phyloP scores from a whole-genome alignment of 2,797 vertebrate species.

The Toxotes lorentzi region DNA sequence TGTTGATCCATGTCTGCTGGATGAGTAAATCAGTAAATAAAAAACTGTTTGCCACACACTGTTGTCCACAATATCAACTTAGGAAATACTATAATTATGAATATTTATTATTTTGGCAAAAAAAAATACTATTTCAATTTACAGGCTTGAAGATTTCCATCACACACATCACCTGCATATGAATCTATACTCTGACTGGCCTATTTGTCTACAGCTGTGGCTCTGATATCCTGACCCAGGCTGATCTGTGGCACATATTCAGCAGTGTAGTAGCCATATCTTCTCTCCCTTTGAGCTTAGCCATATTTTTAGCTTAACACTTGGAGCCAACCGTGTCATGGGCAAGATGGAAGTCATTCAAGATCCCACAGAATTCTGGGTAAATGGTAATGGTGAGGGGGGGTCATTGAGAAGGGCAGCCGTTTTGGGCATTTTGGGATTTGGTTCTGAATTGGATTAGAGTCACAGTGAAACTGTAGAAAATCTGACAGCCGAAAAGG shows the following conservation, averaged over 20 bases:
- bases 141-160: neutral
- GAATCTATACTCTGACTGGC: slow-evolving; percentile 2
- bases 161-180: neutral
- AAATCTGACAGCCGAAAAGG: slow-evolving; percentile 71
- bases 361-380: slow-evolving; percentile 58
- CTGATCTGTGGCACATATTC: slow-evolving; percentile 38
- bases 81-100: neutral
- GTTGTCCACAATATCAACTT: neutral
- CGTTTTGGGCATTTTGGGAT: slow-evolving; percentile 73
- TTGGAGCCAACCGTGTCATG: slow-evolving; percentile 43
- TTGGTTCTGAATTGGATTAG: slow-evolving; percentile 77
- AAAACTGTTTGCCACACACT: neutral
- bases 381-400: slow-evolving; percentile 60
- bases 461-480: slow-evolving; percentile 70
- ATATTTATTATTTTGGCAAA: neutral
- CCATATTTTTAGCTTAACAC: slow-evolving; percentile 63
- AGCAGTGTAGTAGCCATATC: slow-evolving; percentile 18
- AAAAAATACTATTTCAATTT: neutral
- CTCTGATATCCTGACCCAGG: slow-evolving; percentile 36
- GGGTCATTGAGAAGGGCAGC: slow-evolving; percentile 73
- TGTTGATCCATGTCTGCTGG: neutral
- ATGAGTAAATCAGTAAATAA: neutral
- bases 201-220: slow-evolving; percentile 17
- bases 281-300: slow-evolving; percentile 34
- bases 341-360: slow-evolving; percentile 48